A percentile compares a stretch with the other conserved stretches of the same genome.
These are phyloP conservation scores for Drosophila grimshawi DNA, from an alignment of 1,140 invertebrate species.

Conservation along the genomic window DNA sequence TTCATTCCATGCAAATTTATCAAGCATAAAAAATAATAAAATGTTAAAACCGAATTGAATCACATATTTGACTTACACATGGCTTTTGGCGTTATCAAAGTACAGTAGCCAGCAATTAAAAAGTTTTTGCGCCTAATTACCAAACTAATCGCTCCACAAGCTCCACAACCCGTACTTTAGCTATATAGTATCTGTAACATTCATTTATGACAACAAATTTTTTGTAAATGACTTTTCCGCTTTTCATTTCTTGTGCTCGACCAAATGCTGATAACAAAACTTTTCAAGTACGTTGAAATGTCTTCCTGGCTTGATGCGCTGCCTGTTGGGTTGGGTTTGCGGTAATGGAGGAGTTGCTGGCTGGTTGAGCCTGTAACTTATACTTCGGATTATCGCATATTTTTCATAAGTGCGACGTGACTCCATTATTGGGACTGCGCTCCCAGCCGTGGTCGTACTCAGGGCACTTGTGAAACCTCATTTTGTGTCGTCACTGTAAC, in stretches of 20 bases:
- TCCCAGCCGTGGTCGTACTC: conserved; percentile 13
- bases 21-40: conserved; percentile 20
- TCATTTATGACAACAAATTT: conserved; percentile 58
- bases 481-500: conserved; percentile 54
- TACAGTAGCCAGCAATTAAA: conserved; percentile 59
- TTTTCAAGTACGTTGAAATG: conserved; percentile 63
- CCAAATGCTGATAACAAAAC: conserved; percentile 63
- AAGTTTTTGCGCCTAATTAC: conserved; percentile 69
- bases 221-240: conserved; percentile 37
- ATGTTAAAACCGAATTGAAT: neutral
- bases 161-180: conserved; percentile 6
- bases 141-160: conserved; percentile 21
- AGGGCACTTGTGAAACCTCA: conserved; percentile 45
- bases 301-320: conserved; percentile 1
- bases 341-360: neutral
- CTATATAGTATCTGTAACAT: conserved; percentile 22
- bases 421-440: conserved; percentile 70
- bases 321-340: neutral
- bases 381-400: conserved; percentile 74
- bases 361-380: conserved; percentile 43
- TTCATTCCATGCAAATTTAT: conserved; percentile 70
- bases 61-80: conserved; percentile 8
- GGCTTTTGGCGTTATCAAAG: conserved; percentile 52
- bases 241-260: conserved; percentile 27
- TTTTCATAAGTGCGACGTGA: conserved; percentile 83